These are phyloP conservation scores for Hycleus cichorii DNA, from an alignment of 1,140 invertebrate genomes.

Conservation along the genomic window DNA sequence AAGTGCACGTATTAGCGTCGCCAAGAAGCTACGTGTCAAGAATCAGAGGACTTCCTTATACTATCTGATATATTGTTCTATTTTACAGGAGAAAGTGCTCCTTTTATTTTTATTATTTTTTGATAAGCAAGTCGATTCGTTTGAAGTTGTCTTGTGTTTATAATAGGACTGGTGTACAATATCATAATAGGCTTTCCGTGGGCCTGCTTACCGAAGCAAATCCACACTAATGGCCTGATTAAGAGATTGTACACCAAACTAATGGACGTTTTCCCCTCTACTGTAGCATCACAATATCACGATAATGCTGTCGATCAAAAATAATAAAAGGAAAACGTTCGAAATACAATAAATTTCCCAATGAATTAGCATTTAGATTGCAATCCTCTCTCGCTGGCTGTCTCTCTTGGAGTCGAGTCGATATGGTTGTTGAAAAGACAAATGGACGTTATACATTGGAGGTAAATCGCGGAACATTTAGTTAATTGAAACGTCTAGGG, in stretches of 20 bases:
- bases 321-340: too few species aligned
- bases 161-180: conserved; percentile 31
- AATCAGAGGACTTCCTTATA: conserved; percentile 17
- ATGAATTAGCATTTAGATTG: conserved; percentile 35
- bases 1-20: conserved; percentile 29
- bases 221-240: conserved; percentile 38
- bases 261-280: conserved; percentile 26
- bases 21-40: conserved; percentile 24
- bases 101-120: not conserved
- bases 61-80: too few species aligned
- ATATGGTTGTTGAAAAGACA: conserved; percentile 23
- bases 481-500: conserved; percentile 39
- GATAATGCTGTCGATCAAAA: too few species aligned
- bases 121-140: not conserved
- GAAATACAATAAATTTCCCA: not conserved
- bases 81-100: not conserved
- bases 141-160: conserved; percentile 23
- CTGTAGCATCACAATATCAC: too few species aligned
- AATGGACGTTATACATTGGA: conserved; percentile 28
- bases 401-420: conserved; percentile 18
- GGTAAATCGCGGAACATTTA: conserved; percentile 39
- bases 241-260: conserved; percentile 33
- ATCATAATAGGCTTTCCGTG: conserved; percentile 36
- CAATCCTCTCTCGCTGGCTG: not conserved
- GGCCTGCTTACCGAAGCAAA: conserved; percentile 30